These are phyloP conservation scores for Drosophila rufa DNA, from an alignment of 1,140 invertebrate species.

Conservation along the genomic window DNA sequence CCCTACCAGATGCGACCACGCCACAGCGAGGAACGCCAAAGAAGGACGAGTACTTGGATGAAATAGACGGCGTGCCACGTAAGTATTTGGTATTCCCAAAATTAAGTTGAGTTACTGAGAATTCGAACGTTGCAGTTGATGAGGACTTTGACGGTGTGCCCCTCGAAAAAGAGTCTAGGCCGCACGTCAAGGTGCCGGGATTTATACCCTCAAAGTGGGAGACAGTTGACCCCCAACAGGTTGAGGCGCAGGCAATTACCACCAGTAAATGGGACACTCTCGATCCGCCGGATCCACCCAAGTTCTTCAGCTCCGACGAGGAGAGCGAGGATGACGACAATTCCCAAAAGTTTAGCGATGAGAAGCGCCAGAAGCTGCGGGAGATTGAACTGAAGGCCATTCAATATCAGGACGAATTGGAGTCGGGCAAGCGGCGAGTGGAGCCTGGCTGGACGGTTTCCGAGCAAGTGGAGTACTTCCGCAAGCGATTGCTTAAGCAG, in stretches of 20 bases:
- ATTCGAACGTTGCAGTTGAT: constrained; percentile 87
- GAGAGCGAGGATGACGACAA: constrained; percentile 66
- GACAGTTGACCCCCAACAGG: constrained; percentile 93
- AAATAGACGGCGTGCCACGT: constrained; percentile 92
- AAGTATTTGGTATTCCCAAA: constrained; percentile 49
- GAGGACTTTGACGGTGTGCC: constrained; percentile 94
- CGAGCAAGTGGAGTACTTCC: constrained; percentile 96
- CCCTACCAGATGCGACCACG: constrained; percentile 72
- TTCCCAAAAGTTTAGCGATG: constrained; percentile 88
- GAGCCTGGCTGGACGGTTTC: constrained; percentile 92
- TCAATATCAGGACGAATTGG: constrained; percentile 98
- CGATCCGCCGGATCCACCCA: constrained; percentile 84
- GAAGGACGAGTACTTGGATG: constrained; percentile 86
- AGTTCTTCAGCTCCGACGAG: constrained; percentile 76
- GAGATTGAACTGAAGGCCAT: constrained; percentile 98
- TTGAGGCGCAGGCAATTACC: constrained; percentile 94
- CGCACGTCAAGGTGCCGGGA: constrained; percentile 85
- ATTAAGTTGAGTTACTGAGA: not conserved
- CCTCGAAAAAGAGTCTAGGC: constrained; percentile 86
- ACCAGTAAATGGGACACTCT: constrained; percentile 94
- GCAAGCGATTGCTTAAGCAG: constrained; percentile 95
- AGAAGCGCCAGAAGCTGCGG: constrained; percentile 92
- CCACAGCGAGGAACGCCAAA: constrained; percentile 61
- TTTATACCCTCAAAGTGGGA: constrained; percentile 98
- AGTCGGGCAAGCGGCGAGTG: constrained; percentile 91